Conservation (phyloP, 2,113 vertebrate species). For the Apus apus region DNA sequence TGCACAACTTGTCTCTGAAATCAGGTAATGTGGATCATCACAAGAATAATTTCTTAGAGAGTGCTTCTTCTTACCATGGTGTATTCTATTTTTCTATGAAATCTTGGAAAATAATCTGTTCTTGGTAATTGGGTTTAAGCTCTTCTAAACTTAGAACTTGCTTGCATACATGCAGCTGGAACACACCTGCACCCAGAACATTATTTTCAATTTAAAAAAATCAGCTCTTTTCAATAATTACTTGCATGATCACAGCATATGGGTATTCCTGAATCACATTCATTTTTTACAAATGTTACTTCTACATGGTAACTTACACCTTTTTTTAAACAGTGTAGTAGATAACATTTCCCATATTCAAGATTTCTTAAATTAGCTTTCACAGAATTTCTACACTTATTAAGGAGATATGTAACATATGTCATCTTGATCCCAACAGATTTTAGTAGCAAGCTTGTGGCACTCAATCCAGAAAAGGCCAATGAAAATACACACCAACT, state of each 20-base stretch:
- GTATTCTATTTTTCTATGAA: conserved; percentile 2
- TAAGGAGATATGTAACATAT: not conserved
- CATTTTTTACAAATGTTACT: not conserved
- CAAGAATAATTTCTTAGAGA: conserved; percentile 33
- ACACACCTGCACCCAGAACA: not conserved
- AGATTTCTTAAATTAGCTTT: conserved; percentile 17
- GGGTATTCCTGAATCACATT: not conserved
- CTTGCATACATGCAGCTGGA: not conserved
- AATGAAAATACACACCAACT: not conserved
- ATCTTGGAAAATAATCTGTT: conserved; percentile 29
- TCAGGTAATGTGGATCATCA: conserved; percentile 19
- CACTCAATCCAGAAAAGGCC: not conserved
- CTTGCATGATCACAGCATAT: not conserved
- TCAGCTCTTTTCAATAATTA: conserved; percentile 15
- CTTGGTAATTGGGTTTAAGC: conserved; percentile 3
- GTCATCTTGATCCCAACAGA: not conserved
- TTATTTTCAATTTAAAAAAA: conserved; percentile 13
- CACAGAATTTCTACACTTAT: not conserved
- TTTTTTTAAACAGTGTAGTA: not conserved
- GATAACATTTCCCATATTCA: not conserved
- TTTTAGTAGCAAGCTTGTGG: not conserved
- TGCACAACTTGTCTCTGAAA: conserved; percentile 50
- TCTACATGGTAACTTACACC: not conserved
- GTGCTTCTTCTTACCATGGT: conserved; percentile 16
- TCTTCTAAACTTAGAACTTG: not conserved